Evolutionary conservation across 2,888 invertebrate genomes (phyloP).

Genomic region (Scaptomyza flava): DNA sequence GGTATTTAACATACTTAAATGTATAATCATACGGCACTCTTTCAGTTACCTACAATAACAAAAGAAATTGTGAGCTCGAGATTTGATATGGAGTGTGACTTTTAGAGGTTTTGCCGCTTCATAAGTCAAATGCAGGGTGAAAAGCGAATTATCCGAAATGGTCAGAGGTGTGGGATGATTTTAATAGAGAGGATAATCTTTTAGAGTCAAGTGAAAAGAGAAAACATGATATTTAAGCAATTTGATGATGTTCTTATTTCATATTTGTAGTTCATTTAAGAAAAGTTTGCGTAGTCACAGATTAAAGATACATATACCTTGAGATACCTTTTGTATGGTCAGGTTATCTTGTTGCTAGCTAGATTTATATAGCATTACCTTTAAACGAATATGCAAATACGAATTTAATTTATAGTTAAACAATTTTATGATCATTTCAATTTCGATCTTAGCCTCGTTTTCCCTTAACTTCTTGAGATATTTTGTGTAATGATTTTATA

Average conservation of each 20-base stretch:
- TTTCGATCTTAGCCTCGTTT: background rate
- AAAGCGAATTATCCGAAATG: constrained; percentile 50
- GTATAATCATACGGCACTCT: background rate
- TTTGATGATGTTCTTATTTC: background rate
- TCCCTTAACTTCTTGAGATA: background rate
- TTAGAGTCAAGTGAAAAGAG: constrained; percentile 1
- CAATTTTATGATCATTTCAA: no score
- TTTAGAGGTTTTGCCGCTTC: constrained; percentile 38
- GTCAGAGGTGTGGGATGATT: constrained; percentile 22
- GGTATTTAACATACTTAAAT: no score
- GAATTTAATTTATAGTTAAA: background rate
- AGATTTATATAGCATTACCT: background rate
- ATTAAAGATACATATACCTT: background rate
- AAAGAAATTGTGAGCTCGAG: constrained; percentile 46
- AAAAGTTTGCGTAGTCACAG: constrained; percentile 2
- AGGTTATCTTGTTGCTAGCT: background rate
- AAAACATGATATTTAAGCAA: background rate
- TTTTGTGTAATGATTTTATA: background rate
- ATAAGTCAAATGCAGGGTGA: constrained; percentile 10
- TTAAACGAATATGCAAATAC: background rate
- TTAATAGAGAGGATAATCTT: constrained; percentile 1
- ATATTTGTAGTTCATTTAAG: constrained; percentile 8
- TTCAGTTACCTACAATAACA: constrained; percentile 14
- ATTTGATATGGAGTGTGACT: constrained; percentile 46
- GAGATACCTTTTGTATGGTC: background rate